A percentile compares a stretch with the other conserved stretches of the same genome.
Conservation (phyloP, 2,797 vertebrate genomes). For the Hephaestus fuliginosus region DNA sequence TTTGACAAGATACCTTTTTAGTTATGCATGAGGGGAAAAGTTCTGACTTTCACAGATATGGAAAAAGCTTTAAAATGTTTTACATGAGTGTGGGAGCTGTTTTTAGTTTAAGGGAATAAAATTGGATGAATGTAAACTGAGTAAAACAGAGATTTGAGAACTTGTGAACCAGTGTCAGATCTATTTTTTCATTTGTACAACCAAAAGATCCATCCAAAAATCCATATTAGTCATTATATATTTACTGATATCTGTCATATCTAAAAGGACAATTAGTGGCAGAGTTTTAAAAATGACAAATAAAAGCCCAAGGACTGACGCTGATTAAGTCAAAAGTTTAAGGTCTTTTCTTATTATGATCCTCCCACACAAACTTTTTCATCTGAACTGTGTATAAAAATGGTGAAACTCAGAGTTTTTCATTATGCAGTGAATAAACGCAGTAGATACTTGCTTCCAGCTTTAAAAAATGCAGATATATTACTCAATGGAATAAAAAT, state of each 20-base stretch:
- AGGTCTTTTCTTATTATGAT: background rate
- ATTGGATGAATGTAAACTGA: background rate
- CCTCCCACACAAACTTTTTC: background rate
- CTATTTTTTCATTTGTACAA: background rate
- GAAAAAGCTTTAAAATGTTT: conserved; percentile 28
- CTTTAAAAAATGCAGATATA: background rate
- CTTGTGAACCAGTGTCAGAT: background rate
- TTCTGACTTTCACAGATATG: conserved; percentile 40
- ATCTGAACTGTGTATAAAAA: conserved; percentile 11
- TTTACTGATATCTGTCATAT: background rate
- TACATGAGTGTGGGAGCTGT: background rate
- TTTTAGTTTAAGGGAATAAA: conserved; percentile 19
- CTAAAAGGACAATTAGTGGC: background rate
- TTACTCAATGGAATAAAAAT: too few species aligned
- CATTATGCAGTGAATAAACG: conserved; percentile 5
- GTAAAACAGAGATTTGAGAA: background rate
- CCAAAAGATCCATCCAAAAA: too few species aligned
- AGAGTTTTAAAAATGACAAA: background rate
- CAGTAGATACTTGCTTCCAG: background rate
- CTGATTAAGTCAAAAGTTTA: background rate
- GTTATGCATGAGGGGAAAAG: conserved; percentile 35
- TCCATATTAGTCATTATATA: too few species aligned
- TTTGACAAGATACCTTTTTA: conserved; percentile 50
- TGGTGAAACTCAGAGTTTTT: background rate
- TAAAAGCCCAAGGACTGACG: background rate